Conservation (phyloP, 2,797 vertebrate genomes). For the Microhierax caerulescens region DNA sequence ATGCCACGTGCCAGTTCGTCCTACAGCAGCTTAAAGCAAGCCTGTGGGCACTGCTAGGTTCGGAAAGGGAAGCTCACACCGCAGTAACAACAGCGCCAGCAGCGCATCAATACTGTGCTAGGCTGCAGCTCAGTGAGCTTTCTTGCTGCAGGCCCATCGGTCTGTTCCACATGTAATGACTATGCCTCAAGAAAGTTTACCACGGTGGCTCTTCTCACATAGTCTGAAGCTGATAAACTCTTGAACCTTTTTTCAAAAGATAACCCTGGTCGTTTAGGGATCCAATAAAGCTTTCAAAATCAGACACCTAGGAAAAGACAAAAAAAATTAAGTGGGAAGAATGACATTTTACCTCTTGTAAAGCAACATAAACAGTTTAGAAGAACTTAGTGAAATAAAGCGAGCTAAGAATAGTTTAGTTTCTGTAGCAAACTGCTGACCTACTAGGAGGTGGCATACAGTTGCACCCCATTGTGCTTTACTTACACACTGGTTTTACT, state of each 20-base stretch:
- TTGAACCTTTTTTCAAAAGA: slow-evolving; percentile 91
- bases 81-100: fast-evolving
- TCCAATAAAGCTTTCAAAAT: slow-evolving; percentile 92
- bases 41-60: neutral
- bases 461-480: neutral
- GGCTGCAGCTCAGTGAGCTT: neutral
- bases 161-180: fast-evolving
- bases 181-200: neutral
- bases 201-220: slow-evolving; percentile 66
- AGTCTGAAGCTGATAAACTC: slow-evolving; percentile 92
- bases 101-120: fast-evolving
- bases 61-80: neutral
- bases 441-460: neutral
- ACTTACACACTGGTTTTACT: neutral
- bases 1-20: fast-evolving
- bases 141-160: neutral
- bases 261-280: slow-evolving; percentile 96
- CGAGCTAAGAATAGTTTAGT: neutral
- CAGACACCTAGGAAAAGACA: slow-evolving; percentile 80
- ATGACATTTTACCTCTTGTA: neutral
- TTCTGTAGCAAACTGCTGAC: neutral
- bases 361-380: neutral
- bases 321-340: neutral
- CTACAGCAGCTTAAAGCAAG: neutral
- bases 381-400: neutral